Evolutionary conservation across 2,113 vertebrate species (phyloP).

Genomic region (Uria aalge): DNA sequence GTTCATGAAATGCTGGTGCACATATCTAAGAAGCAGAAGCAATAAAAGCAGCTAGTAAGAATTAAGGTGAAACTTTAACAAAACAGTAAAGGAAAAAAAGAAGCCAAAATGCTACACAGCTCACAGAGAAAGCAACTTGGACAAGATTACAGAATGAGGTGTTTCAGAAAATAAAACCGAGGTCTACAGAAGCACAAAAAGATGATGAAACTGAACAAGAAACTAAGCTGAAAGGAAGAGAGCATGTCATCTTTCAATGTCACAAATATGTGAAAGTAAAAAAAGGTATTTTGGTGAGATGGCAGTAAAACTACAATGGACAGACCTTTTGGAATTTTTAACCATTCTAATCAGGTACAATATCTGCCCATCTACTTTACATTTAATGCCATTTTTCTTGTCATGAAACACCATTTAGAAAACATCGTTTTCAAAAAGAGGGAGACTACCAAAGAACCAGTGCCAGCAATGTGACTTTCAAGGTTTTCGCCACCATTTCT

Average conservation of each 20-base stretch:
- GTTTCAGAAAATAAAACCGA: neutral
- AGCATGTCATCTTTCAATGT: fast-evolving
- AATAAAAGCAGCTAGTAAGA: neutral
- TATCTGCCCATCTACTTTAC: neutral
- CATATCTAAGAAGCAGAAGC: neutral
- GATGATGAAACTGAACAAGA: neutral
- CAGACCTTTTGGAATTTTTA: neutral
- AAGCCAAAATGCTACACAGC: neutral
- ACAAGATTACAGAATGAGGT: neutral
- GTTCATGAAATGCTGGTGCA: neutral
- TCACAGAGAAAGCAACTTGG: neutral
- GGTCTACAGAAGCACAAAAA: neutral
- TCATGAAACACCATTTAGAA: neutral
- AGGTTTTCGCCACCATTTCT: neutral
- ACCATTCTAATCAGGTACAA: neutral
- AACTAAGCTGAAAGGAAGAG: neutral
- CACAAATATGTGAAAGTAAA: neutral
- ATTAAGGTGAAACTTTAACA: neutral
- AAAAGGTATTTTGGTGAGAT: neutral
- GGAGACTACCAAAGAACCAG: neutral
- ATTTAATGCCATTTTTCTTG: neutral
- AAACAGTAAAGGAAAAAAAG: neutral
- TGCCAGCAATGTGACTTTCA: neutral
- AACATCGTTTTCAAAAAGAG: neutral
- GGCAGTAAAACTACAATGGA: neutral